phyloP scores from a whole-genome alignment of 2,888 invertebrate species.

The Siphlonurus alternatus region DNA sequence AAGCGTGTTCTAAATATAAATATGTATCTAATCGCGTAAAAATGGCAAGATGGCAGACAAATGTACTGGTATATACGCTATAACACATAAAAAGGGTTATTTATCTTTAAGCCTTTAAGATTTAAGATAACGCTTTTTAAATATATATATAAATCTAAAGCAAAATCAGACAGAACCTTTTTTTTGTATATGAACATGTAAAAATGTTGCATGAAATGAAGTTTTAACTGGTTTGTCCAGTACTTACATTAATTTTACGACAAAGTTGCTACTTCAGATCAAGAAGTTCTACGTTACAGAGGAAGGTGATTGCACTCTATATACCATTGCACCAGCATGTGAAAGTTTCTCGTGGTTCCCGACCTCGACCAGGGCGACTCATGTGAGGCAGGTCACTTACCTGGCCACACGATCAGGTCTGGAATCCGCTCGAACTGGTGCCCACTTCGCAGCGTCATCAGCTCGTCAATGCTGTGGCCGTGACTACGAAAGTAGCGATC shows the following conservation, averaged over 20 bases:
- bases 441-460: constrained; percentile 31
- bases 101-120: background rate
- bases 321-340: too few relatives aligned
- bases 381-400: constrained; percentile 18
- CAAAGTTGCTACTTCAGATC: background rate
- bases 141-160: too few relatives aligned
- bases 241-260: too few relatives aligned
- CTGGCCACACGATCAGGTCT: constrained; percentile 38
- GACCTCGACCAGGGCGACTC: too few relatives aligned
- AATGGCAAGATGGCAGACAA: background rate
- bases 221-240: too few relatives aligned
- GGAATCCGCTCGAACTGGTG: constrained; percentile 33
- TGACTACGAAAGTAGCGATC: constrained; percentile 34
- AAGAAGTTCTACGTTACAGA: too few relatives aligned
- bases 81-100: background rate
- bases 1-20: background rate
- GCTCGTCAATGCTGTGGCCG: constrained; percentile 38
- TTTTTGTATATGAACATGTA: background rate
- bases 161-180: too few relatives aligned
- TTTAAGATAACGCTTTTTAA: too few relatives aligned
- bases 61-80: too few relatives aligned
- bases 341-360: too few relatives aligned
- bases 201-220: too few relatives aligned
- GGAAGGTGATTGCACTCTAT: too few relatives aligned
- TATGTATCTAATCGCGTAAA: background rate